These are phyloP conservation scores for Uromys caudimaculatus DNA, from an alignment of 2,797 vertebrate species.

Conservation along the genomic window DNA sequence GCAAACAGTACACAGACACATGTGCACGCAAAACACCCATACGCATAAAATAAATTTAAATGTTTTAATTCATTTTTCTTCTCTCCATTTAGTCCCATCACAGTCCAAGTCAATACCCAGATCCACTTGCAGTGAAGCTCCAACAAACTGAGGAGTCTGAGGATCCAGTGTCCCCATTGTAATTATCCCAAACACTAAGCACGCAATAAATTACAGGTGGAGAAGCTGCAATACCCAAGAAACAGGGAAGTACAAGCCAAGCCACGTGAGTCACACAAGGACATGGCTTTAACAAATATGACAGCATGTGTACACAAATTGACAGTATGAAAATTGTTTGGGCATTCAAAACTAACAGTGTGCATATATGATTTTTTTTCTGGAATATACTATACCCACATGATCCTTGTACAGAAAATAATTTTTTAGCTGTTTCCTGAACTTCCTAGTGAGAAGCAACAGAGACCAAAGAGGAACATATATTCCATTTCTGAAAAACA, in stretches of 20 bases:
- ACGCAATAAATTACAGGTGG: not conserved
- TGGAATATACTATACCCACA: not conserved
- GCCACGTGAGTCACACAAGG: not conserved
- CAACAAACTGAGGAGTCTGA: not conserved
- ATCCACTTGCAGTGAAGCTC: not conserved
- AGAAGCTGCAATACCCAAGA: not conserved
- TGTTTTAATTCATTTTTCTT: not conserved
- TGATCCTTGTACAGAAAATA: not conserved
- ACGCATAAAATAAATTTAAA: too few species aligned
- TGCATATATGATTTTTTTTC: not conserved
- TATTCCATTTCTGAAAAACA: constrained; percentile 49
- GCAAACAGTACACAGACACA: not conserved
- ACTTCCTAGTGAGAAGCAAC: constrained; percentile 54
- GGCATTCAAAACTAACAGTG: not conserved
- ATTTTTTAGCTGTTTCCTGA: constrained; percentile 51
- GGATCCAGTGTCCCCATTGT: not conserved
- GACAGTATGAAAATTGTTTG: not conserved
- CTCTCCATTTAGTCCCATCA: not conserved
- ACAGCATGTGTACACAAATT: not conserved
- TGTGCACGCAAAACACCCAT: not conserved
- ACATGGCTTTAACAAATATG: not conserved
- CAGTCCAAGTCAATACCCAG: not conserved
- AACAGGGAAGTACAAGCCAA: not conserved
- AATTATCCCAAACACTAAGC: not conserved
- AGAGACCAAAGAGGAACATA: constrained; percentile 13